Evolutionary conservation across 2,797 vertebrate species (phyloP), one percentile per base, ranked within the genome.

Genomic region (Mormyrus hasselquistii): DNA sequence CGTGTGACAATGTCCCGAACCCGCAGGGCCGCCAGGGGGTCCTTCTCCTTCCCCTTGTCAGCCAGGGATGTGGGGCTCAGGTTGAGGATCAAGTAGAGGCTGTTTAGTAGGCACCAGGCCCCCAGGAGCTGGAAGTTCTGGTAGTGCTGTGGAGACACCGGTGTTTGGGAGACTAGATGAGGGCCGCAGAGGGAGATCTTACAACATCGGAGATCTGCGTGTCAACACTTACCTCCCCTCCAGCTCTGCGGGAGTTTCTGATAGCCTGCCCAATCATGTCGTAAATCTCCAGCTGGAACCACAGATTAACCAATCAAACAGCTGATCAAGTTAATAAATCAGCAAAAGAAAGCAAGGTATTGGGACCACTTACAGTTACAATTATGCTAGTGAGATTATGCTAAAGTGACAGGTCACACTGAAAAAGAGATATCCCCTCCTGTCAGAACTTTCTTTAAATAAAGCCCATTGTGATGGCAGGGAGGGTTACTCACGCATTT

Each of bases 261-360:
- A 99, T 99, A 50, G 98, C 97, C 91, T 99, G 98, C 86, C 99
- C 99, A 88, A 99, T 99, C 98, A 99, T 99, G 93, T 99, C 99
- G 90, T 99, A 99, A 93, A 99, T 99, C 94, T 99, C 99, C 92
- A 99, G 95, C 99, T 99, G 94, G 91, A 91, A 53, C 89, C 4
- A 93, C 9, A 93, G 6, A 89, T 50, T 62, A n/a, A 57, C 41
- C 47, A 5, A 62, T 4, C 10, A 22, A 29, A 89, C 82, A 49
- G 53, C 2, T 55, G 12, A 85, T 10, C 29, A 16, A 76, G 19
- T 38, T 6, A 57, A 5, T 2, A 19, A 86, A 86, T 16, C 41
- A 25, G 44, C 9, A 41, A 2, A 41, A 19, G 2, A 41, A 16
- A 19, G 38, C 73, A 14, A 9, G 38, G 38, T 7, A 4, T 2